A percentile compares a stretch with the other conserved stretches of the same genome.
Conservation (phyloP, 2,113 vertebrate genomes). For the Xiphophorus couchianus region DNA sequence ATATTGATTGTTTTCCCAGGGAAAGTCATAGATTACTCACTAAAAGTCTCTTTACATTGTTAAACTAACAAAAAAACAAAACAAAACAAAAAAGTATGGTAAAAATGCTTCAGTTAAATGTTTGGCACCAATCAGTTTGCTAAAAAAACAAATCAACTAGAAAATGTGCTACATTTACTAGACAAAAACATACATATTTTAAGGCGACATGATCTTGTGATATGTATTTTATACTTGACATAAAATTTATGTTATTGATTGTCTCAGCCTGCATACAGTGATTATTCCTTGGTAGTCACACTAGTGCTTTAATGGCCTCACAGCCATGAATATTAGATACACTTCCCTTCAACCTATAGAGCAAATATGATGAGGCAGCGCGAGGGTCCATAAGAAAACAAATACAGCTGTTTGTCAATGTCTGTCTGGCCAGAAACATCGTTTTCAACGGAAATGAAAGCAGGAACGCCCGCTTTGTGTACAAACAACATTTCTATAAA, state of each 20-base stretch:
- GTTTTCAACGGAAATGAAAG: neutral
- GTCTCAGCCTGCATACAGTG: slow-evolving; percentile 51
- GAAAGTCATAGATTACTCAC: neutral
- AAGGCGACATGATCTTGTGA: neutral
- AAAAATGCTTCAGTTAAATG: neutral
- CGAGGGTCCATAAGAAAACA: slow-evolving; percentile 52
- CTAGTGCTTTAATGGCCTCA: slow-evolving; percentile 78
- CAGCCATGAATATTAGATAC: slow-evolving; percentile 84
- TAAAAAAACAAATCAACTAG: no score
- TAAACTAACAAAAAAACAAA: neutral
- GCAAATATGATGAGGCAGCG: slow-evolving; percentile 73
- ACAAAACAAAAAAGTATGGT: neutral
- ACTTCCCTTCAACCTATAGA: slow-evolving; percentile 72
- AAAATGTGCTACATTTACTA: no score
- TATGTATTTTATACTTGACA: slow-evolving; percentile 37
- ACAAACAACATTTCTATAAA: neutral
- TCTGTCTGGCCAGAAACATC: slow-evolving; percentile 18
- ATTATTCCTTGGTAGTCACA: slow-evolving; percentile 68
- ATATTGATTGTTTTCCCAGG: neutral
- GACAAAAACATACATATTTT: no score
- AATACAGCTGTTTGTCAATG: slow-evolving; percentile 28
- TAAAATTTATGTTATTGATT: slow-evolving; percentile 51
- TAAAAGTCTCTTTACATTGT: neutral
- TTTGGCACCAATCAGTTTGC: no score
- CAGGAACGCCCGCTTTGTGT: neutral